phyloP scores from a whole-genome alignment of 2,888 invertebrate genomes.

The Leucoptera coffeella region DNA sequence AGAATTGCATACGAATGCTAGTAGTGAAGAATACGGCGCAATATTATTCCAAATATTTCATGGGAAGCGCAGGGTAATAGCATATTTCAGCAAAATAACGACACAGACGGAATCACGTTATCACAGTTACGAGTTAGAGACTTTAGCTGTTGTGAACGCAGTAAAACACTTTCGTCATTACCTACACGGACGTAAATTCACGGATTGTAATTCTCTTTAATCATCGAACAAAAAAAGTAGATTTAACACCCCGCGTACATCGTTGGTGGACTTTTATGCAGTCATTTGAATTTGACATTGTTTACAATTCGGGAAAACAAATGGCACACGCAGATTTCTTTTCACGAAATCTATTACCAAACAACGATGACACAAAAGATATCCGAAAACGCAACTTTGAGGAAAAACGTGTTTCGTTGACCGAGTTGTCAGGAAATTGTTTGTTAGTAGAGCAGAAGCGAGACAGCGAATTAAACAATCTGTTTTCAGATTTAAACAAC shows the following conservation, averaged over 20 bases:
- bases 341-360: not conserved
- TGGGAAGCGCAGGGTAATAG: conserved; percentile 3
- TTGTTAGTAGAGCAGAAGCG: conserved; percentile 2
- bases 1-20: conserved; percentile 10
- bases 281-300: conserved; percentile 7
- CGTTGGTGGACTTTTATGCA: conserved; percentile 10
- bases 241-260: conserved; percentile 8
- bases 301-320: conserved; percentile 1
- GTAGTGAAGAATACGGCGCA: conserved; percentile 8
- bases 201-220: conserved; percentile 9
- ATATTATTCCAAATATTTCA: conserved; percentile 4
- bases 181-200: conserved; percentile 5
- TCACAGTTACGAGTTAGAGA: conserved; percentile 6
- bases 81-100: conserved; percentile 8
- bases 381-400: too few relatives aligned
- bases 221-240: conserved; percentile 6
- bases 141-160: too few relatives aligned
- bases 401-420: conserved; percentile 2
- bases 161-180: conserved; percentile 9
- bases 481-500: conserved; percentile 1
- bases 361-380: too few relatives aligned
- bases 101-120: conserved; percentile 5
- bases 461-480: conserved; percentile 1
- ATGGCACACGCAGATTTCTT: conserved; percentile 3
- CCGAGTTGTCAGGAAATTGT: conserved; percentile 1